Base-by-base conservation (phyloP, 2,113 vertebrate species). In the Orientallactaga bullata region DNA sequence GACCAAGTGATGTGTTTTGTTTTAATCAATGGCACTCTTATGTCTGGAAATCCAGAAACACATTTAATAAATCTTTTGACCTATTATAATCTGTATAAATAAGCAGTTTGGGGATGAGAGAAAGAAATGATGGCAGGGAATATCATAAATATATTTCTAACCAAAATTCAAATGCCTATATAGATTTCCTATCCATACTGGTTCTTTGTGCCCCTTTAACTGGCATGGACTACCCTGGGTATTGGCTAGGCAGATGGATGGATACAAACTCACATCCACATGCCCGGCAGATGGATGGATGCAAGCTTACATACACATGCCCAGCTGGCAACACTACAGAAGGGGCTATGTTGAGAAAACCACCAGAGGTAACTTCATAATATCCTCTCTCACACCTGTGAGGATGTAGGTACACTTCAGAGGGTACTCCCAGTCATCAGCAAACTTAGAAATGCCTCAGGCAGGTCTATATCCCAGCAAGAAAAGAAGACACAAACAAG, bases 61-160 rank as follows among this genome's bases (percentile, higher is more conserved):
- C 28, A 7, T 37, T 94, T 88, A 73, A 30, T 63, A 69, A 95
- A 83, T 58, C 28, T 24, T 32, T 10, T 55, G 81, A 69, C 8
- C 13, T 76, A 17, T 73, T 47, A 35, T 66, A 37, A 15, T 68
- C 66, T 79, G 51, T 32, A 51, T 73, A 39, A 73, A 39, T 39
- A 83, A 79, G 23, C 15, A 69, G 65, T 86, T 35, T 76, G 63
- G 81, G 58, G 47, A 47, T 1, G 32, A 21, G 21, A 30, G 4
- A 35, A 1, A 89, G 35, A 23, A 9, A 21, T 16, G 5, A 4
- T 23, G 9, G 24, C 55, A 16, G 42, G 16, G 80, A 74, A 84
- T 55, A 32, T 26, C 58, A 94, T 61, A 93, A 84, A 74, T 61
- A 83, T n/a, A 90, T 84, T 55, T 91, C 58, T 77, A 78, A 89